Percentiles rank a stretch among this genome's conserved stretches.
phyloP scores from a whole-genome alignment of 2,797 vertebrate species.

The Macropodus opercularis region DNA sequence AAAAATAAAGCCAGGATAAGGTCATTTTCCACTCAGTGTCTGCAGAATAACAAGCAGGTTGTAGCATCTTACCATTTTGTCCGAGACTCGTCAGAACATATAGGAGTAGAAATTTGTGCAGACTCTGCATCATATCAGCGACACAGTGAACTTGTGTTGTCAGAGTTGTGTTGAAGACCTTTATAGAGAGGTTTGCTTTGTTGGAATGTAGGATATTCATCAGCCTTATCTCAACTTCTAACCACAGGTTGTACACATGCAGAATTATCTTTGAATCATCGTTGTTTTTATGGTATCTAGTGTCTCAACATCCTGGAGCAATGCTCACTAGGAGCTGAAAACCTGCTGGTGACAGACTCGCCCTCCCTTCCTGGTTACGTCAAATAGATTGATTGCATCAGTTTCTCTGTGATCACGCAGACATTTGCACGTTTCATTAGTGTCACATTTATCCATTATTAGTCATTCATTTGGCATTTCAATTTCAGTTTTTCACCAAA shows the following conservation, averaged over 20 bases:
- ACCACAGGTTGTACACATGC: slow-evolving; percentile 9
- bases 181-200: not conserved
- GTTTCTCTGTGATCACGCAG: too few species aligned
- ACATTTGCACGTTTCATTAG: too few species aligned
- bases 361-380: too few species aligned
- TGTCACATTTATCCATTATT: too few species aligned
- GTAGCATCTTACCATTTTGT: slow-evolving; percentile 12
- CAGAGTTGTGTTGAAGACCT: not conserved
- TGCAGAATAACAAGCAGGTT: not conserved
- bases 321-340: too few species aligned
- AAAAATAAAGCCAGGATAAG: not conserved
- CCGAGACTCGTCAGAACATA: slow-evolving; percentile 15
- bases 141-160: not conserved
- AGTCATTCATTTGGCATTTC: too few species aligned
- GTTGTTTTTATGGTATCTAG: too few species aligned
- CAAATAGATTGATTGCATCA: too few species aligned
- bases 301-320: too few species aligned
- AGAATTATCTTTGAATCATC: not conserved
- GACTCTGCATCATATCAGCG: slow-evolving; percentile 29
- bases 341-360: too few species aligned
- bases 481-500: too few species aligned
- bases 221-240: not conserved
- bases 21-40: not conserved
- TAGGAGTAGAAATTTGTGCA: slow-evolving; percentile 18
- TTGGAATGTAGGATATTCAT: not conserved